phyloP scores from a whole-genome alignment of 2,888 invertebrate species.

The Aspidiotus rigidus region DNA sequence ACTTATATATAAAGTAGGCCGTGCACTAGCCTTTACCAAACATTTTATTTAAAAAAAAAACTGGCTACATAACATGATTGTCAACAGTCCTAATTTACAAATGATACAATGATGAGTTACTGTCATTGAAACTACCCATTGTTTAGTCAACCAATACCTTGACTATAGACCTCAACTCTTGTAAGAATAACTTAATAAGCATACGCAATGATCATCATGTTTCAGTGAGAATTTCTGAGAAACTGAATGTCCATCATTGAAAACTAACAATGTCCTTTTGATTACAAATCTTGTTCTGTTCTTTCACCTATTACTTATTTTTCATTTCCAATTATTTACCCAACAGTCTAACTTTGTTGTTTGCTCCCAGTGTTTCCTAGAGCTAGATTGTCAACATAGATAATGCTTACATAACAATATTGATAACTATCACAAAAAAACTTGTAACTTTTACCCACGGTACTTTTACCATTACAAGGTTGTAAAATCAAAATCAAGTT shows the following conservation, averaged over 20 bases:
- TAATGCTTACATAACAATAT: too few relatives aligned
- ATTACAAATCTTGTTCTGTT: neutral
- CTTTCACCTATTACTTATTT: neutral
- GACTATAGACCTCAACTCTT: neutral
- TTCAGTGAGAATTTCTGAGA: neutral
- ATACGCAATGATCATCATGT: neutral
- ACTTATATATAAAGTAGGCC: too few relatives aligned
- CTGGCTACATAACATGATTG: too few relatives aligned
- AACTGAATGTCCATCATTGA: too few relatives aligned
- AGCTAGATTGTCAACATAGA: too few relatives aligned
- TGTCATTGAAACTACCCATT: neutral
- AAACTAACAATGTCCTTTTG: neutral
- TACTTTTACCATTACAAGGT: too few relatives aligned
- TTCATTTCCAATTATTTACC: neutral
- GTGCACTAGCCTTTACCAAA: neutral
- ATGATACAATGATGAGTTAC: too few relatives aligned
- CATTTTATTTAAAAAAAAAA: constrained; percentile 3
- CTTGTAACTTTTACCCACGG: too few relatives aligned
- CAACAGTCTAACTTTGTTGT: neutral
- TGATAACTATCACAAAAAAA: too few relatives aligned
- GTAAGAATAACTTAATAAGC: neutral
- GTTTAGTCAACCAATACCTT: neutral
- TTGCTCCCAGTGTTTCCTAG: too few relatives aligned
- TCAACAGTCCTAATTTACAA: too few relatives aligned
- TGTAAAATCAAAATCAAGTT: too few relatives aligned